Evolutionary conservation across 2,113 vertebrate genomes (phyloP), one percentile per base, ranked within the genome.

Genomic region (Lanius ludovicianus): DNA sequence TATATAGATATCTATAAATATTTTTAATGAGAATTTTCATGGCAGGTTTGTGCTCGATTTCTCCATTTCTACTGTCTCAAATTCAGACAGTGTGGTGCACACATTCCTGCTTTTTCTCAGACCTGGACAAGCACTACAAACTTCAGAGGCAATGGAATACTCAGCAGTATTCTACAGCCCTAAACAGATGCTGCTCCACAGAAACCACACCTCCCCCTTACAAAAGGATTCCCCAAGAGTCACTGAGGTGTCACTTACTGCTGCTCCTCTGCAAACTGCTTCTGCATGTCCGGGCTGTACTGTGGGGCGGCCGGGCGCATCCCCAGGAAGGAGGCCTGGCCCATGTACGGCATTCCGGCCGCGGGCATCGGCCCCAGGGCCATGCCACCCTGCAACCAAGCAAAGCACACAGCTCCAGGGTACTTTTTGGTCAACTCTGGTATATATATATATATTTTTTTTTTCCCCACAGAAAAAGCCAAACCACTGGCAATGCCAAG

Each of bases 221-320:
- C 55, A 20, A 9, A 49, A 44, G 10, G 14, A 17, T 4, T 49
- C 55, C 55, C 44, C 27, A 23, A 3, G 39, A 42, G 63, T 1
- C 50, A 69, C 13, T 0, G 3, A 52, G 69, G 37, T 0, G 2
- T 49, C 62, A 93, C 99, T 99, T 98, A 99, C 99, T 99, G 99
- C 76, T 99, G 99, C 76, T 99, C 99, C 97, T 99, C 99, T 1
- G 98, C 99, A 98, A 99, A 99, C 95, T 99, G 99, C 95, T 99
- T 99, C 98, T 99, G 99, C 98, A 99, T 98, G 96, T 99, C 99
- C 1, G 98, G 98, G 15, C 95, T 98, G 91, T 99, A 99, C 87
- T 99, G 99, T 1, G 99, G 98, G 67, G 98, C 98, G 4, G 99
- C 86, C 9, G 98, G 97, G 67, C 98, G 98, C 98, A 99, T 99